Percentiles rank a stretch among this genome's conserved stretches.
Conservation (phyloP, 1,140 invertebrate genomes). For the Neodiprion lecontei region DNA sequence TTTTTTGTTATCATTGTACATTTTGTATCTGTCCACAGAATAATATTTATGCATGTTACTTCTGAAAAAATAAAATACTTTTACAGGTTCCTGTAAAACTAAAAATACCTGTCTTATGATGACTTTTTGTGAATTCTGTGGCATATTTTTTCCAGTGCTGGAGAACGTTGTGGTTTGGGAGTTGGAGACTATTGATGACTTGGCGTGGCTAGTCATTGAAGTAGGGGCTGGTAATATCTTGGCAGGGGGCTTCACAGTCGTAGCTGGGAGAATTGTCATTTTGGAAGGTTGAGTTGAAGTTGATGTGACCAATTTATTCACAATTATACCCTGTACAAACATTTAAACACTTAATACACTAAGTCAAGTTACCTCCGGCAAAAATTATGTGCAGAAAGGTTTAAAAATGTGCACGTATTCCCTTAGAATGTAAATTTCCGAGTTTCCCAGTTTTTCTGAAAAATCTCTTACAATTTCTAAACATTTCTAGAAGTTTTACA, state of each 20-base stretch:
- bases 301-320: constrained; percentile 60
- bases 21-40: too few species aligned
- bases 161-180: constrained; percentile 44
- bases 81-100: constrained; percentile 25
- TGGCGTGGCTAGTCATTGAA: constrained; percentile 51
- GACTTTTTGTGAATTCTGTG: constrained; percentile 66
- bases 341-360: background rate
- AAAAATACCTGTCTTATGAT: constrained; percentile 64
- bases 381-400: constrained; percentile 48
- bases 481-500: too few species aligned
- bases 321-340: constrained; percentile 56
- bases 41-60: too few species aligned
- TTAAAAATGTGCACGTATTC: constrained; percentile 49
- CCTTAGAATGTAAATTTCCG: constrained; percentile 40
- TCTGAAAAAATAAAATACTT: too few species aligned
- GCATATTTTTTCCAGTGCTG: constrained; percentile 54
- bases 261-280: constrained; percentile 53
- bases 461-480: too few species aligned
- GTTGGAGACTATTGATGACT: constrained; percentile 45
- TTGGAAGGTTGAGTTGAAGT: constrained; percentile 52
- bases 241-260: constrained; percentile 67
- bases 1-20: too few species aligned
- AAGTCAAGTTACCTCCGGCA: too few species aligned
- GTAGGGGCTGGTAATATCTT: constrained; percentile 75
- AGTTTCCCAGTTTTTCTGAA: too few species aligned